A percentile compares a stretch with the other conserved stretches of the same genome.
Conservation (phyloP, 2,113 vertebrate genomes). For the Athene noctua region DNA sequence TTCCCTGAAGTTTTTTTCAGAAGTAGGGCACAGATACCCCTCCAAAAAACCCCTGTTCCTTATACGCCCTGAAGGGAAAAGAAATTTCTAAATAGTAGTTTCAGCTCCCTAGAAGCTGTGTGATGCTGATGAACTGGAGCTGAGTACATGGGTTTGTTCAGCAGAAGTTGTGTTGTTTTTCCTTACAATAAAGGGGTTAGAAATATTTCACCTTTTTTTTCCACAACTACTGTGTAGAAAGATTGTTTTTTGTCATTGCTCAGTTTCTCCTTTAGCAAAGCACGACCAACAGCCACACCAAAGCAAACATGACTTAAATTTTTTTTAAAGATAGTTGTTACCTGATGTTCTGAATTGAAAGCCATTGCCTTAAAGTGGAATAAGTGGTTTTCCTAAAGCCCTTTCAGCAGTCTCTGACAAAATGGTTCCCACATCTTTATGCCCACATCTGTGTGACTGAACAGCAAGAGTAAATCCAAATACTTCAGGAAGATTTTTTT, state of each 20-base stretch:
- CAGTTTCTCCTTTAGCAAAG: background rate
- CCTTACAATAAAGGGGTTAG: background rate
- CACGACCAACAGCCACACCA: background rate
- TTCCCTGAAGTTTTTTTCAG: background rate
- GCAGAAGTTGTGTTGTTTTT: background rate
- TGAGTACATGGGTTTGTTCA: background rate
- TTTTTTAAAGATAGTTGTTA: background rate
- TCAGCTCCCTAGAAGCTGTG: background rate
- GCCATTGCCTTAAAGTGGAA: background rate
- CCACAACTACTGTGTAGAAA: background rate
- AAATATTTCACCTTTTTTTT: background rate
- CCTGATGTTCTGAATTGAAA: background rate
- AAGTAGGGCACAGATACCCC: background rate
- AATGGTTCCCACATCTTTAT: background rate
- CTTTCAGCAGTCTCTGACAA: background rate
- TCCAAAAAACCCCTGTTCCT: background rate
- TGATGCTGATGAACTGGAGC: too few species aligned
- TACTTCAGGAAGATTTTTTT: background rate
- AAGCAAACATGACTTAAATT: background rate
- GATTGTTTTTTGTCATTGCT: background rate
- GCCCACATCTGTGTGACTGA: rapidly evolving
- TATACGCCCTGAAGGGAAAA: background rate
- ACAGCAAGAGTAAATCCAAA: background rate
- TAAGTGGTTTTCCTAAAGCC: background rate
- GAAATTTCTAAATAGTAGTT: background rate